Evolutionary conservation across 2,888 invertebrate genomes (phyloP), one percentile per base, ranked within the genome.

Genomic region (Gnatocerus cornutus): DNA sequence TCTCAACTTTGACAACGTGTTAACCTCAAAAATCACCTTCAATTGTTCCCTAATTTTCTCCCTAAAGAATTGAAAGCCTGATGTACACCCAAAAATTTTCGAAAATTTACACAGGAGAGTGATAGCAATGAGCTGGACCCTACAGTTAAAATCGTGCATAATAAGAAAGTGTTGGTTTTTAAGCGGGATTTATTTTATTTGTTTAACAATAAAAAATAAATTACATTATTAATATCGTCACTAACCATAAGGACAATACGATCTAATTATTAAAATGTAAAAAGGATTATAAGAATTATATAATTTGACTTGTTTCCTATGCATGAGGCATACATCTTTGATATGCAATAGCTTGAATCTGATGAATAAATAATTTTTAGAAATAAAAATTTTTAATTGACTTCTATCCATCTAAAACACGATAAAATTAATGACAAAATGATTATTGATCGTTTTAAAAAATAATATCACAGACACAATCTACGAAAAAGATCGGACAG

Each of bases 381-480:
- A 55, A 29, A 10, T 43, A 64, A 56, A 21, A 53, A 33, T n/a
- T 29, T 30, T 27, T 71, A 71, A 62, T 52, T 62, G 62, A 62
- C 62, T 50, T 41, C 50, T 58, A 58, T 46, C 33, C 30, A 45
- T 30, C 29, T 43, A 45, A 58, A 41, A 56, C n/a, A 56, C 27
- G 53, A 37, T 29, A 50, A 14, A 55, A 3, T 55, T 10, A 56
- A 56, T 56, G 43, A 61, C 16, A 14, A 48, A 33, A 45, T 61
- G 50, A 14, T 46, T 41, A 41, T 33, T 33, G 13, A 67, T 55
- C 45, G 41, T 45, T 21, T 30, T 48, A 62, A 64, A 56, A 71
- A 71, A 71, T 58, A 63, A 71, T 74, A 74, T 74, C 74, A 74
- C 74, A 74, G 74, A 71, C 59, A 73, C 66, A 69, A 63, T 73